These are phyloP conservation scores for Anthopleura xanthogrammica DNA, from an alignment of 92 coral and sea anemone species.

Conservation along the genomic window DNA sequence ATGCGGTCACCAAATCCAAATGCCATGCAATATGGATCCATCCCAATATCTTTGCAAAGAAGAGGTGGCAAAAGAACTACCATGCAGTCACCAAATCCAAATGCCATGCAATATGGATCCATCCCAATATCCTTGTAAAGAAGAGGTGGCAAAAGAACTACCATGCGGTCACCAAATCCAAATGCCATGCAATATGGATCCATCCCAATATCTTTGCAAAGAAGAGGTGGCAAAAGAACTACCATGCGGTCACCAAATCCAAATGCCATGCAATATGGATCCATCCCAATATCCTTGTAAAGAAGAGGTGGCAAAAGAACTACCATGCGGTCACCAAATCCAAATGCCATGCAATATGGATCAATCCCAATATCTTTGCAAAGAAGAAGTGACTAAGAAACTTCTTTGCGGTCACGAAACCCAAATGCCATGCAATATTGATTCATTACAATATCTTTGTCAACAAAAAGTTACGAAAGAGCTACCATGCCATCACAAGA, in stretches of 20 bases:
- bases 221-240: constrained; percentile 23
- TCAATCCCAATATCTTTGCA: neutral
- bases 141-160: neutral
- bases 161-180: constrained; percentile 23
- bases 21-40: too few relatives aligned
- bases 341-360: too few relatives aligned
- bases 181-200: neutral
- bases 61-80: neutral
- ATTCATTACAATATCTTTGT: neutral
- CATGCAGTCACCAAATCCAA: neutral
- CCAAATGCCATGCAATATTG: constrained; percentile 25
- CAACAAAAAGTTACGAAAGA: neutral
- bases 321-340: too few relatives aligned
- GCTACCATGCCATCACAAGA: neutral
- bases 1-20: too few relatives aligned
- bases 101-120: neutral
- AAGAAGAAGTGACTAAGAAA: neutral
- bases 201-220: neutral
- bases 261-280: constrained; percentile 24
- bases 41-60: neutral
- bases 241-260: constrained; percentile 44
- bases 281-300: neutral
- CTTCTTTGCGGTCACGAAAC: constrained; percentile 39
- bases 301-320: too few relatives aligned
- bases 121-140: neutral